Evolutionary conservation across 2,797 vertebrate species (phyloP), one percentile per base, ranked within the genome.

Genomic region (Nasua narica): DNA sequence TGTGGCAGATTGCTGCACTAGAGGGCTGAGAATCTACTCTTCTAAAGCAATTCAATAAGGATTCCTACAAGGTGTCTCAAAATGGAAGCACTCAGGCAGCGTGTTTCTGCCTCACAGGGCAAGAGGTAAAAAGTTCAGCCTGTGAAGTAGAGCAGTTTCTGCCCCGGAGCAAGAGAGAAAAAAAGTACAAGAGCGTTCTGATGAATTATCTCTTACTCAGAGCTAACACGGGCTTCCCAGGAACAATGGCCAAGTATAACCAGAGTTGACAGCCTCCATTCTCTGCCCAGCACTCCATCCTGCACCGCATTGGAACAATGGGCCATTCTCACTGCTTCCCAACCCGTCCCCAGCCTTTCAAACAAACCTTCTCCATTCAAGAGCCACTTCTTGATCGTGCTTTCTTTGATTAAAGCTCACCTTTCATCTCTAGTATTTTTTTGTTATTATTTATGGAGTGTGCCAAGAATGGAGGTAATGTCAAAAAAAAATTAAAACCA

Each of bases 1-100:
- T 52, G 9, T 83, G 74, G 93, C 6, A 0, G 74, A 95, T 32
- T 79, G 48, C 43, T 25, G 82, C 85, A 8, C 3, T 0, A 9
- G 8, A 67, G 18, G 52, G 67, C 83, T 92, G 74, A 23, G 50
- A 52, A 52, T 2, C 74, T 43, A 58, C 50, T 86, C 2, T 77
- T 96, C 78, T 94, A 86, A 95, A 87, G 95, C 87, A 74, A 82
- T 43, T 85, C 85, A 96, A 46, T 56, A 83, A 98, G 70, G 82
- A 96, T 98, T 98, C 97, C 97, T 94, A 76, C 97, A 97, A 98
- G 92, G 58, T 67, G 7, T 94, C 94, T 97, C 95, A 94, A 93
- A 82, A 77, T 84, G 94, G 94, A 97, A 97, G 62, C 58, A 12
- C n/a, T 96, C 95, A 56, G 98, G 95, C 96, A 98, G 96, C 97